Base-by-base conservation (phyloP, 2,113 vertebrate species). In the Antigone vipio region DNA sequence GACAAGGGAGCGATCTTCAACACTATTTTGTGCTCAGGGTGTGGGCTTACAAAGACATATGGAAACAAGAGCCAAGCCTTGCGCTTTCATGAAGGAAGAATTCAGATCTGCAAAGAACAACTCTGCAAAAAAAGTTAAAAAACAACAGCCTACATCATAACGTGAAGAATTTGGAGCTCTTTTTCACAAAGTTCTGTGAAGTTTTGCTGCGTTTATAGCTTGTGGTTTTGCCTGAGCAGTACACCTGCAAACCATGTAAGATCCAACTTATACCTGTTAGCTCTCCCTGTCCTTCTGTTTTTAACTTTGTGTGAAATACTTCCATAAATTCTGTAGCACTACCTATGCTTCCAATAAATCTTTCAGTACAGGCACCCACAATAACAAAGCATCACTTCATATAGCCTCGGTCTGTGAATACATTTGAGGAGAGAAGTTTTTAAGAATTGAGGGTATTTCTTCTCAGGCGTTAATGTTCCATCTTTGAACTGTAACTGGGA, bases 11-110 rank as follows among this genome's bases (percentile, higher is more conserved):
- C 49, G 90, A 85, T 94, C 92, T 74, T 88, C 94, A 80, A 56
- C 69, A 40, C 21, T 88, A 32, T 90, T 96, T 89, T 95, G 69
- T 90, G 85, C 79, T 92, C 89, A 86, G 90, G 89, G 96, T 94
- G 88, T 92, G 76, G 91, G 85, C 73, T 95, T 90, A 77, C 26
- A 85, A 84, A 94, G 92, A 80, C 71, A 75, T 22, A 86, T 4
- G 26, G 78, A 93, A 30, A 67, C 62, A n/a, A 83, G 49, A 92
- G 85, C 81, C 94, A 96, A 96, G 84, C 35, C 59, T 59, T 68
- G 55, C 64, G 73, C 66, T 87, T 94, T 96, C 85, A 80, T 66
- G 52, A 81, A 88, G 35, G 80, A 87, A 92, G 44, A 92, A 92
- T 90, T 93, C 56, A 90, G 44, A 60, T 59, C 63, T 67, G 66